Conservation (phyloP, 2,113 vertebrate genomes). For the Lethenteron reissneri region DNA sequence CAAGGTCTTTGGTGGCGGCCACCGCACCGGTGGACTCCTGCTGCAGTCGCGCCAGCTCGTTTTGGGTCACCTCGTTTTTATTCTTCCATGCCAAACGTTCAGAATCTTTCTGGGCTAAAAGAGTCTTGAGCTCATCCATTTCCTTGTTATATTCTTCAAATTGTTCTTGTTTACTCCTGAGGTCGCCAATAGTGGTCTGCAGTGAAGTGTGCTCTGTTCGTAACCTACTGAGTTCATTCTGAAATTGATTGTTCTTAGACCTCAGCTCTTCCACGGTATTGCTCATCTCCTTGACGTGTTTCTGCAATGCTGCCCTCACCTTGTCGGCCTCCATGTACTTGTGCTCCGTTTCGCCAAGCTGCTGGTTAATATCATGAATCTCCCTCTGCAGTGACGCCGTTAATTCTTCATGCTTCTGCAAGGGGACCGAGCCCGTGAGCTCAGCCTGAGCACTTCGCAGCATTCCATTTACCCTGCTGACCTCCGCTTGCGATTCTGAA, state of each 20-base stretch:
- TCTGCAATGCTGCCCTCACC: not conserved
- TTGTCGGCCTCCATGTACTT: slow-evolving; percentile 11
- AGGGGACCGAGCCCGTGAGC: slow-evolving; percentile 28
- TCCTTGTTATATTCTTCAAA: slow-evolving; percentile 5
- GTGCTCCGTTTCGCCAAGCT: slow-evolving; percentile 29
- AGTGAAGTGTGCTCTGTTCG: not conserved
- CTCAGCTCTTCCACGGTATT: not conserved
- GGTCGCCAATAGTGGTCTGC: not conserved
- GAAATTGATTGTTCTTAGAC: not conserved
- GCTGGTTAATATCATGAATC: slow-evolving; percentile 30
- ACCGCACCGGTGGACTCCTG: not conserved
- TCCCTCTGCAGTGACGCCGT: slow-evolving; percentile 25
- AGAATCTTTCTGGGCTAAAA: not conserved
- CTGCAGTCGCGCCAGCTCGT: slow-evolving; percentile 2
- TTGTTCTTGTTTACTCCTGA: not conserved
- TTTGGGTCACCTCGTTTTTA: not conserved
- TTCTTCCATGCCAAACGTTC: not conserved
- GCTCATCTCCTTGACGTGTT: not conserved
- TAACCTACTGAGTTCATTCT: not conserved
- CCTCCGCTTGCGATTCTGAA: slow-evolving; percentile 1
- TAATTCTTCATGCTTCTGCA: slow-evolving; percentile 31
- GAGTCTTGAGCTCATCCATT: not conserved
- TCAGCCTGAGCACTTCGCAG: not conserved
- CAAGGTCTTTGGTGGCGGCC: not conserved
- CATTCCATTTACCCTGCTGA: not conserved